Evolutionary conservation across 2,797 vertebrate species (phyloP).

Genomic region (Pseudochromis fuscus): DNA sequence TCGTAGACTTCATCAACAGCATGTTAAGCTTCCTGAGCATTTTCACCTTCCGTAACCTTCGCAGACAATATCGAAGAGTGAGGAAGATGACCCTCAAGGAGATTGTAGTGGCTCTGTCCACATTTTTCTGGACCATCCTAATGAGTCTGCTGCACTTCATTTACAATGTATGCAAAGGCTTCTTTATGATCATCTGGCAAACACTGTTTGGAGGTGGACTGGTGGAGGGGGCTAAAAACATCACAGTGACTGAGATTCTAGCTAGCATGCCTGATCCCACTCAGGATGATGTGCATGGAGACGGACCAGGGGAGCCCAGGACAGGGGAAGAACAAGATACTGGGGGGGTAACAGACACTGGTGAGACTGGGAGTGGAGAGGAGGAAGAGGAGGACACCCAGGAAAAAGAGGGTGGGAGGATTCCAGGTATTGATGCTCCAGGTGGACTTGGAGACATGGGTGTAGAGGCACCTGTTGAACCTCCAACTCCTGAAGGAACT

Average conservation of each 20-base stretch:
- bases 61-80: slow-evolving; percentile 86
- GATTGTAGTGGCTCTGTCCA: slow-evolving; percentile 83
- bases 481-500: slow-evolving; percentile 93
- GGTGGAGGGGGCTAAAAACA: slow-evolving; percentile 93
- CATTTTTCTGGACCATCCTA: slow-evolving; percentile 84
- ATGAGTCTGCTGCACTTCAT: slow-evolving; percentile 86
- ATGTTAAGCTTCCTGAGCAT: slow-evolving; percentile 79
- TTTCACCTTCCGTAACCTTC: slow-evolving; percentile 90
- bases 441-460: slow-evolving; percentile 96
- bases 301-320: slow-evolving; percentile 82
- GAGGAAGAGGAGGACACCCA: slow-evolving; percentile 86
- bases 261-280: slow-evolving; percentile 97
- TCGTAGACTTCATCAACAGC: slow-evolving; percentile 86
- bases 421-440: slow-evolving; percentile 85
- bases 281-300: slow-evolving; percentile 93
- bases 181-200: slow-evolving; percentile 90
- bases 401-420: slow-evolving; percentile 88
- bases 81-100: slow-evolving; percentile 89
- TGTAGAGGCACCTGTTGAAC: slow-evolving; percentile 89
- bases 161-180: slow-evolving; percentile 88
- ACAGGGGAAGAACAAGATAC: slow-evolving; percentile 85
- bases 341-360: slow-evolving; percentile 81
- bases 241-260: slow-evolving; percentile 92
- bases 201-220: slow-evolving; percentile 92
- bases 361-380: slow-evolving; percentile 85